Percentiles rank a stretch among this genome's conserved stretches.
Evolutionary conservation across 2,113 vertebrate species (phyloP).

Genomic region (Crotalus viridis): DNA sequence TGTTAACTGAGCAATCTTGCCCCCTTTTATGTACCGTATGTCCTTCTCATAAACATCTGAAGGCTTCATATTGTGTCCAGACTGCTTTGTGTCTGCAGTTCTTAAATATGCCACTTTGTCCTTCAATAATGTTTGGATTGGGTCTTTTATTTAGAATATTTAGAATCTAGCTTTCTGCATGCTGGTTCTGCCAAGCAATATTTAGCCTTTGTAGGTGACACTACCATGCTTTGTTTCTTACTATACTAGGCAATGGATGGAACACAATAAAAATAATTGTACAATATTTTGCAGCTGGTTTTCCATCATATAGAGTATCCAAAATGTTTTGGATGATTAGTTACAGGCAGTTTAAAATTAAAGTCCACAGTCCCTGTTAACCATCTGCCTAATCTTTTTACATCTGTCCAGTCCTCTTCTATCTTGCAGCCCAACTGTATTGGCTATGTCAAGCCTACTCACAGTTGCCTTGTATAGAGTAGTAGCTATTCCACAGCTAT

Average conservation of each 20-base stretch:
- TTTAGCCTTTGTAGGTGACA: background rate
- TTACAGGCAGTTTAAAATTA: background rate
- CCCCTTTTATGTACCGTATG: background rate
- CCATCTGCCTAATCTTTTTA: background rate
- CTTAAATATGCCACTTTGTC: background rate
- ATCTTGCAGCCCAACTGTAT: background rate
- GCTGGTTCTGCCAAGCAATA: background rate
- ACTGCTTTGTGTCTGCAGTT: background rate
- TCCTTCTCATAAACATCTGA: background rate
- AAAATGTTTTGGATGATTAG: background rate
- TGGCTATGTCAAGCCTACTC: background rate
- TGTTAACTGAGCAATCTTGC: background rate
- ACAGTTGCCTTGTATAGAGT: background rate
- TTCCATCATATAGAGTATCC: background rate
- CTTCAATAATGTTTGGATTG: background rate
- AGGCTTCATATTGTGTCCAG: background rate
- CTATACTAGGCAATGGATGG: background rate
- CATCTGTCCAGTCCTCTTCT: background rate
- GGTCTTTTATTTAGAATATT: background rate
- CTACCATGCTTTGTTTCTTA: background rate
- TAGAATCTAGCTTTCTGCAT: background rate
- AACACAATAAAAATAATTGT: background rate
- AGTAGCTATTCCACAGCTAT: background rate
- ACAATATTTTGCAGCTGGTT: background rate
- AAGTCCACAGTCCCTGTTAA: background rate